A percentile compares a stretch with the other conserved stretches of the same genome.
These are phyloP conservation scores for Tauraco hartlaubi DNA, from an alignment of 2,797 vertebrate species.

Conservation along the genomic window DNA sequence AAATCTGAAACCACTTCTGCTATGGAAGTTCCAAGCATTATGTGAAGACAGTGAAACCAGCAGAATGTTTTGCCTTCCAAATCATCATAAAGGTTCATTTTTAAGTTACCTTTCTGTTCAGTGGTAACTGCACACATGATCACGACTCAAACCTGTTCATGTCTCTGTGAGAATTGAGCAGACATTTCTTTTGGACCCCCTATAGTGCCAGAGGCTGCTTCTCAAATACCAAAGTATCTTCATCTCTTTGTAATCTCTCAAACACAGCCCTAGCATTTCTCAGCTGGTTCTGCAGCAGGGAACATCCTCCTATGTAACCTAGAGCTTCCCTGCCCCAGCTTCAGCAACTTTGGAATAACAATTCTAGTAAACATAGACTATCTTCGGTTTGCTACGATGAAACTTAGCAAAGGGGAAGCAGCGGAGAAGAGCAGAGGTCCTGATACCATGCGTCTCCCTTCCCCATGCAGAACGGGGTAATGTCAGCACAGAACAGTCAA, in stretches of 20 bases:
- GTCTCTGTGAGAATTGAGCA: background rate
- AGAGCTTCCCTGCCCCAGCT: background rate
- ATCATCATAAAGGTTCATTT: background rate
- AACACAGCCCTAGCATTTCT: background rate
- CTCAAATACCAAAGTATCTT: background rate
- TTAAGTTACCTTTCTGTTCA: background rate
- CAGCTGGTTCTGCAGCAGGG: background rate
- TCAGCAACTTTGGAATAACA: background rate
- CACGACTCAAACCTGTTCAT: background rate
- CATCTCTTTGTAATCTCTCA: background rate
- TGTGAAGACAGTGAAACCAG: background rate
- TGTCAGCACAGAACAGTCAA: background rate
- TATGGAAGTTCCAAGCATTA: background rate
- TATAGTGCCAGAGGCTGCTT: background rate
- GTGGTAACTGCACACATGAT: background rate
- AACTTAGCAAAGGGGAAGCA: background rate
- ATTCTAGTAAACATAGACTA: background rate
- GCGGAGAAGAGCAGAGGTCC: background rate
- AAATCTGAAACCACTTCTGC: background rate
- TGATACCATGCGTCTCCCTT: background rate
- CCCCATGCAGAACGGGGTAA: background rate
- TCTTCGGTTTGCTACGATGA: background rate
- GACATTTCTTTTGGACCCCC: background rate
- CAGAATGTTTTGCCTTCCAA: background rate
- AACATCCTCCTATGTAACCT: rapidly evolving